A percentile compares a stretch with the other conserved stretches of the same genome.
Evolutionary conservation across 2,888 invertebrate genomes (phyloP).

Genomic region (Drosophila kanekoi): DNA sequence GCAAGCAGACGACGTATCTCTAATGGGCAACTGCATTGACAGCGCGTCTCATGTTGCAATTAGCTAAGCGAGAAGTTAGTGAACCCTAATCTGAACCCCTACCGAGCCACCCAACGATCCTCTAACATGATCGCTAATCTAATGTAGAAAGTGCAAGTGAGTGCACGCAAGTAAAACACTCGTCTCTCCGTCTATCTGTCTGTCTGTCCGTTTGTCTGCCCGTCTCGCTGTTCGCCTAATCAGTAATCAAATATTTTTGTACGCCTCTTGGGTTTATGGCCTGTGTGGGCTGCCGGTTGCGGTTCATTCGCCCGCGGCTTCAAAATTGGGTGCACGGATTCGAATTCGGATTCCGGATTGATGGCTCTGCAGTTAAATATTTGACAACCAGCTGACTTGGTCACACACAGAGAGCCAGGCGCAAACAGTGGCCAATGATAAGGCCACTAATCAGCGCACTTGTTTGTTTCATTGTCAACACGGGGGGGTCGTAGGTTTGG

Average conservation of each 20-base stretch:
- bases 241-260: slow-evolving; percentile 73
- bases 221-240: slow-evolving; percentile 44
- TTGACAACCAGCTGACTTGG: slow-evolving; percentile 60
- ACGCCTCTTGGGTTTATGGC: slow-evolving; percentile 60
- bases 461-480: slow-evolving; percentile 46
- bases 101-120: slow-evolving; percentile 1
- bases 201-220: slow-evolving; percentile 3
- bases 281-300: slow-evolving; percentile 11
- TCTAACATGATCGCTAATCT: slow-evolving; percentile 42
- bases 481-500: background rate
- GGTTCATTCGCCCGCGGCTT: slow-evolving; percentile 58
- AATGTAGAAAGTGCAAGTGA: slow-evolving; percentile 74
- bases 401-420: slow-evolving; percentile 3
- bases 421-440: slow-evolving; percentile 58
- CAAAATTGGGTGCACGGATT: slow-evolving; percentile 14
- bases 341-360: slow-evolving; percentile 45
- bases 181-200: slow-evolving; percentile 7
- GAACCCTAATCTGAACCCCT: slow-evolving; percentile 55
- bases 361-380: slow-evolving; percentile 63
- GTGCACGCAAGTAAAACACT: slow-evolving; percentile 59
- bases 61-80: slow-evolving; percentile 70
- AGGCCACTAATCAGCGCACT: slow-evolving; percentile 66
- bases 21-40: slow-evolving; percentile 69
- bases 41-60: slow-evolving; percentile 74
- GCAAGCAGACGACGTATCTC: slow-evolving; percentile 71